Base-by-base conservation (phyloP, 2,888 invertebrate genomes). In the Trichacis sp. region DNA sequence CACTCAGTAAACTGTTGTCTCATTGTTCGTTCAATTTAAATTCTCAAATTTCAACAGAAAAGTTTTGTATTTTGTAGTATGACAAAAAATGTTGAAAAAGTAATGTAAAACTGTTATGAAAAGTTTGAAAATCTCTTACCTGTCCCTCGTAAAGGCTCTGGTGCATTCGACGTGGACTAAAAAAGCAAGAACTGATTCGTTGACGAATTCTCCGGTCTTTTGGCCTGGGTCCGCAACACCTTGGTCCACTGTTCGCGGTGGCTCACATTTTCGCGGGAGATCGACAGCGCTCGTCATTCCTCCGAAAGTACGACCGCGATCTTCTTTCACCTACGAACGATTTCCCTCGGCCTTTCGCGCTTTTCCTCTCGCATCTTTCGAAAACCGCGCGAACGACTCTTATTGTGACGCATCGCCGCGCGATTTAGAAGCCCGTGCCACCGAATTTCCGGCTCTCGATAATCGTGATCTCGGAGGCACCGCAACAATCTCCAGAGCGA, bases 281-380 rank as follows among this genome's bases (percentile, higher is more conserved):
- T 56, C 55, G 53, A 48, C 60, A 59, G 64, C 42, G 55, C 52
- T 51, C 64, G 64, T 64, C 64, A 64, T 64, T 59, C 64, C 64
- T 64, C 59, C 58, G 58, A 36, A 54, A 54, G 54, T 54, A 58
- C 55, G 64, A 55, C 50, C 59, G 64, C 58, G 59, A 58, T 50
- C 55, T 56, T 56, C 56, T 52, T 56, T 56, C 60, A 56, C 53
- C 56, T 57, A 18, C 55, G 55, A 52, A 45, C 49, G 55, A 29
- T 53, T 33, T 18, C 20, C 56, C 48, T 9, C 56, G 14, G 24
- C 51, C 18, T 48, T 20, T 42, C 56, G 54, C 51, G 14, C 59
- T 43, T 46, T 45, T 48, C 52, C 52, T 51, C 33, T 40, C 55
- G 47, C 65, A 24, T 47, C 43, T 46, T 20, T 18, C 33, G 30